phyloP scores from a whole-genome alignment of 2,113 vertebrate species.

The Thomomys bottae region DNA sequence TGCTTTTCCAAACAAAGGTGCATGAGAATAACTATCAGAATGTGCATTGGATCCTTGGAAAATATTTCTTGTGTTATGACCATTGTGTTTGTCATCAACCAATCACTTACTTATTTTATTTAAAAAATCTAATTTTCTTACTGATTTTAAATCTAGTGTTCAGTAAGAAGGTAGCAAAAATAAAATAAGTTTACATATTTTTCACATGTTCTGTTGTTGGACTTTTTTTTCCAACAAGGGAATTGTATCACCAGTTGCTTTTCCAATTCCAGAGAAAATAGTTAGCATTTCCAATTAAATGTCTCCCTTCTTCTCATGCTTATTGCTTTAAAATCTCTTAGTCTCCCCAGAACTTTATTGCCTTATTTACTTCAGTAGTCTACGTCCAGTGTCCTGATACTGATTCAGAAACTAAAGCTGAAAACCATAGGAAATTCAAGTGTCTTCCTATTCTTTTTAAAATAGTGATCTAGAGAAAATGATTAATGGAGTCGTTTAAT shows the following conservation, averaged over 20 bases:
- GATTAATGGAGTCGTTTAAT: not conserved
- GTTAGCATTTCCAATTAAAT: slow-evolving; percentile 22
- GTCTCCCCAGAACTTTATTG: not conserved
- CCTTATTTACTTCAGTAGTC: slow-evolving; percentile 1
- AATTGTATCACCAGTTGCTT: slow-evolving; percentile 15
- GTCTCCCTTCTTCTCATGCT: slow-evolving; percentile 12
- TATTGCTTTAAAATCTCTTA: not conserved
- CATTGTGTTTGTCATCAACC: slow-evolving; percentile 73
- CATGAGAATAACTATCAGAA: slow-evolving; percentile 48
- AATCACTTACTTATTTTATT: slow-evolving; percentile 72
- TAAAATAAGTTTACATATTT: not conserved
- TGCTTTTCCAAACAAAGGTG: slow-evolving; percentile 62
- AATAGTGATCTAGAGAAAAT: slow-evolving; percentile 21
- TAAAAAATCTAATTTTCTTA: slow-evolving; percentile 55
- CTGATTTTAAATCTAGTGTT: slow-evolving; percentile 46
- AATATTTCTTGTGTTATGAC: slow-evolving; percentile 69
- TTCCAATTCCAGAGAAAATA: slow-evolving; percentile 16
- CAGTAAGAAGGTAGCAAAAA: slow-evolving; percentile 20
- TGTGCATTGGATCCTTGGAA: slow-evolving; percentile 56
- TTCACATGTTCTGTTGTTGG: not conserved
- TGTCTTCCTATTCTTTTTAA: slow-evolving; percentile 53
- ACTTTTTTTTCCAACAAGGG: not conserved
- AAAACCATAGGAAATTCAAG: not conserved
- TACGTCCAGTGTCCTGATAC: not conserved
- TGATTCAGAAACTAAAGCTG: not conserved